Evolutionary conservation across 2,113 vertebrate species (phyloP).

Genomic region (Eretmochelys imbricata): DNA sequence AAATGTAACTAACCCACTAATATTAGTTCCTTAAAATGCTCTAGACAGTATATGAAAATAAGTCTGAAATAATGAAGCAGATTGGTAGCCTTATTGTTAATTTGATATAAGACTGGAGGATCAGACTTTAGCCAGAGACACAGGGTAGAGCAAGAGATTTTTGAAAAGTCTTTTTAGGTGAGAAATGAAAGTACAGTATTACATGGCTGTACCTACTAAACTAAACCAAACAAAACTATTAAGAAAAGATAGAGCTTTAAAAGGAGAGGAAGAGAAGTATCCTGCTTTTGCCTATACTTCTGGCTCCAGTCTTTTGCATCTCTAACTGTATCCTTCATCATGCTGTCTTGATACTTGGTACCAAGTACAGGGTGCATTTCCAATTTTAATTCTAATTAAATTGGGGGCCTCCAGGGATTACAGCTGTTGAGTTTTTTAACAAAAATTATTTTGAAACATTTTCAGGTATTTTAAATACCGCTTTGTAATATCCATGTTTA

Average conservation of each 20-base stretch:
- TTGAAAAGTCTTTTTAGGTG: background rate
- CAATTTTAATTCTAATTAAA: background rate
- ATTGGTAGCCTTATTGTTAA: background rate
- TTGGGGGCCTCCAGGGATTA: background rate
- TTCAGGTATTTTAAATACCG: background rate
- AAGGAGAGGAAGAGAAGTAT: background rate
- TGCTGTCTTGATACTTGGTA: background rate
- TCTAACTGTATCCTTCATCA: background rate
- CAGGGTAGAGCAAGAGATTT: background rate
- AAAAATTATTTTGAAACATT: background rate
- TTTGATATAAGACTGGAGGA: background rate
- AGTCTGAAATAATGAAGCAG: background rate
- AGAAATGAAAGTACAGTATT: background rate
- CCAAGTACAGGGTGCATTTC: background rate
- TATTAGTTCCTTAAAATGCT: fast-evolving
- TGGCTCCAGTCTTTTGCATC: background rate
- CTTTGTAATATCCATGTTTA: background rate
- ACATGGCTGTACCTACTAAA: background rate
- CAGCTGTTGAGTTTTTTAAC: constrained; percentile 1
- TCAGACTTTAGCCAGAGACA: background rate
- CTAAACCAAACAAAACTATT: background rate
- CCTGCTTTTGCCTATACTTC: background rate
- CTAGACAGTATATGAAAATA: background rate
- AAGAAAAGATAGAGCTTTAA: background rate
- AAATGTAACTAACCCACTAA: background rate